Base-by-base conservation (phyloP, 1,140 invertebrate species). In the Ladona fulva region DNA sequence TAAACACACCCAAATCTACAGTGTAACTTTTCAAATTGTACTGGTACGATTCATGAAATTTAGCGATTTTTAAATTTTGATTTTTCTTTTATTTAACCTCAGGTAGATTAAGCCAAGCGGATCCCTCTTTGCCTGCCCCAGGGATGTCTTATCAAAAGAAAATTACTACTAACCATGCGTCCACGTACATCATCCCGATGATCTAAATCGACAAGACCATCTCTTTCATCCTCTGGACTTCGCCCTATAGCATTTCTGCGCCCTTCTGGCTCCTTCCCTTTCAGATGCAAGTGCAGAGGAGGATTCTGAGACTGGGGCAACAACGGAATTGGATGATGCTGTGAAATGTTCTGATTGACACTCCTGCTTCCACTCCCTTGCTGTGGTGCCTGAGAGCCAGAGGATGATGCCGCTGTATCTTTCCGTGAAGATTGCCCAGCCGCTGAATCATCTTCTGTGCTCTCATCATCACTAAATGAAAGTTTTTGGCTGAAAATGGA, bases 391-490 rank as follows among this genome's bases (percentile, higher is more conserved):
- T 66, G 52, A 3, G 16, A 22, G 5, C 16, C 12, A 16, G 14
- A 16, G 52, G 52, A 66, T 16, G 52, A 16, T 19, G 52, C 52
- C 3, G 3, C 52, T 19, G 52, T 22, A 19, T 66, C 52, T 12
- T 66, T 66, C 5, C 52, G 52, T 66, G 12, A 3, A 19, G 14
- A 12, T 5, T 66, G 52, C 76, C 25, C 78, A 80, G 83, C 78
- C 79, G 80, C 22, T 78, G 75, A 11, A 19, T 81, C 77, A 25
- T 80, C 80, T 7, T 73, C 80, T 66, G 52, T 66, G 16, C 52
- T 42, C 85, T 97, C 96, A 81, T 97, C 95, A 87, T 97, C 95
- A 83, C 95, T 97, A 85, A 97, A 98, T 78, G 93, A 91, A 80
- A 98, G 86, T 86, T 97, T 97, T 87, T 96, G 94, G 88, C 90